Conservation (phyloP, 2,113 vertebrate genomes). For the Crotalus horridus region DNA sequence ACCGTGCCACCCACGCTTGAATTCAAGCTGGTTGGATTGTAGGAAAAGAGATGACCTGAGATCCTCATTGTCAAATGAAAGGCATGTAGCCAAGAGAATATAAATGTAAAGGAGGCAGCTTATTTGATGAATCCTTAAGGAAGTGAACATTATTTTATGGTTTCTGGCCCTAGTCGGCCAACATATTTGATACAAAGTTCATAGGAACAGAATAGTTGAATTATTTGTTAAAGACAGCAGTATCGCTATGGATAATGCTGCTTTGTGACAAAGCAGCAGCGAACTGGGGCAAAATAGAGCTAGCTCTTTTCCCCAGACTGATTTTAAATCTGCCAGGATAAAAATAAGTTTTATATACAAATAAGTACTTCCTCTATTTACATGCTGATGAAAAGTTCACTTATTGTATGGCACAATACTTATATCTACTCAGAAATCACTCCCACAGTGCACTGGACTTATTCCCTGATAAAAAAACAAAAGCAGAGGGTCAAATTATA, state of each 20-base stretch:
- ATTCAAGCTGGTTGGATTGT: background rate
- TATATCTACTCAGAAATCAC: background rate
- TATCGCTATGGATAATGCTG: background rate
- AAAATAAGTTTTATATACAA: slow-evolving; percentile 28
- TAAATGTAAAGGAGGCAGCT: background rate
- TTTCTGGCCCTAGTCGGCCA: background rate
- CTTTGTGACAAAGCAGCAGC: background rate
- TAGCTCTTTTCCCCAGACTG: slow-evolving; percentile 6
- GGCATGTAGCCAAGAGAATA: background rate
- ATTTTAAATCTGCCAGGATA: slow-evolving; percentile 28
- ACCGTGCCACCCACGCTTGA: background rate
- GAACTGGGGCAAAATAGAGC: slow-evolving; percentile 30
- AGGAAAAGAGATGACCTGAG: background rate
- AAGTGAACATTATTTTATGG: background rate
- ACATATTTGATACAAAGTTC: background rate
- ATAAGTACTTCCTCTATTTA: slow-evolving; percentile 36
- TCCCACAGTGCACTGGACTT: background rate
- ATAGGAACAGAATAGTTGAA: background rate
- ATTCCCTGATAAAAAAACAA: background rate
- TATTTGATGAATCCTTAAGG: background rate
- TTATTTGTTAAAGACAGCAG: background rate
- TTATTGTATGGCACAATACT: background rate
- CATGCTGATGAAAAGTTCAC: slow-evolving; percentile 29
- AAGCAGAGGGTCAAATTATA: background rate
- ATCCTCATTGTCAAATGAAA: background rate